phyloP scores from a whole-genome alignment of 37 sponge, comb jelly and placozoan species.

The Aplysina aerophoba region DNA sequence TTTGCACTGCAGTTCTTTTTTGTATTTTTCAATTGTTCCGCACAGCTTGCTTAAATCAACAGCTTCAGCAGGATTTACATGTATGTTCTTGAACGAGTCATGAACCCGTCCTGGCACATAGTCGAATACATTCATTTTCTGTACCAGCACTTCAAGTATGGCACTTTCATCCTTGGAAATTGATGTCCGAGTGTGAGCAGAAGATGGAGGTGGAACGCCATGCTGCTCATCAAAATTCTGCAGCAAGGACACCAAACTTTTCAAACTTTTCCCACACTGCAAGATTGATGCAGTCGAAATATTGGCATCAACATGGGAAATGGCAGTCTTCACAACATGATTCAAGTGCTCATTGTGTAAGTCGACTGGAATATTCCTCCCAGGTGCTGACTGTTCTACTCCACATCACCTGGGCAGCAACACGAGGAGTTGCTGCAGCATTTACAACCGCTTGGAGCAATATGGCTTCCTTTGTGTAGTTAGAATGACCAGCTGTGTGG shows the following conservation, averaged over 20 bases:
- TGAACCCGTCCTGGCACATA: not conserved
- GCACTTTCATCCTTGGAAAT: not conserved
- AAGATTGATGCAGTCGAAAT: constrained; percentile 34
- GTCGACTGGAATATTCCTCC: constrained; percentile 53
- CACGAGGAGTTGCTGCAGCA: constrained; percentile 40
- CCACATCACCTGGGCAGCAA: constrained; percentile 51
- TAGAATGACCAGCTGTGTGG: constrained; percentile 27
- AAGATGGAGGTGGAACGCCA: constrained; percentile 1
- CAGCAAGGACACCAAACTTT: constrained; percentile 17
- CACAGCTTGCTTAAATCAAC: constrained; percentile 1
- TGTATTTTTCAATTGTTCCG: not conserved
- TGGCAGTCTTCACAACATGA: constrained; percentile 35
- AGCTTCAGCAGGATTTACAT: not conserved
- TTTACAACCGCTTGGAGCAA: constrained; percentile 20
- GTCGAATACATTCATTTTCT: not conserved
- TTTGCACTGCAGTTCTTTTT: not conserved
- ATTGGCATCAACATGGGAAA: constrained; percentile 54
- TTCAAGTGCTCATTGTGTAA: constrained; percentile 56
- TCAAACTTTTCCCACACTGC: constrained; percentile 35
- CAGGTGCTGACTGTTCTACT: constrained; percentile 39
- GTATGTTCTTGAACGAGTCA: not conserved
- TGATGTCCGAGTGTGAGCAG: constrained; percentile 4
- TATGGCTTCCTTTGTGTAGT: constrained; percentile 46
- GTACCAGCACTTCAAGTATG: not conserved
- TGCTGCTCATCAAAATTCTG: constrained; percentile 33